A percentile compares a stretch with the other conserved stretches of the same genome.
phyloP scores from a whole-genome alignment of 2,113 vertebrate species.

The Aspiorhynchus laticeps region DNA sequence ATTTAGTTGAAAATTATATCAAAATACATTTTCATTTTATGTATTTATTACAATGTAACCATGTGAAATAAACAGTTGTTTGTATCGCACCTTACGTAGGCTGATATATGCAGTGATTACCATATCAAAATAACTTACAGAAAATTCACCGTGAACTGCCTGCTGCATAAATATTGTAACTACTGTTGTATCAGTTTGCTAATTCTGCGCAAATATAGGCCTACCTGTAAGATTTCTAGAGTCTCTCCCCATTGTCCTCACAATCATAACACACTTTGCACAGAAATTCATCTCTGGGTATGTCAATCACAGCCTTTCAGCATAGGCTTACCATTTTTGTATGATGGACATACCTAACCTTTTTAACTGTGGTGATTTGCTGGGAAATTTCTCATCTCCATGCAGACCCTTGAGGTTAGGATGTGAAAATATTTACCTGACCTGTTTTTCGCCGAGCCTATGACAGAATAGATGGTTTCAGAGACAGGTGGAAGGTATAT shows the following conservation, averaged over 20 bases:
- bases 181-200: too few species aligned
- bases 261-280: neutral
- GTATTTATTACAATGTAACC: too few species aligned
- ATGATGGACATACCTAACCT: neutral
- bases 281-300: neutral
- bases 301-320: neutral
- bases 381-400: constrained; percentile 42
- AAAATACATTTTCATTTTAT: too few species aligned
- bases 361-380: constrained; percentile 7
- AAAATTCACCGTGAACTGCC: too few species aligned
- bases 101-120: too few species aligned
- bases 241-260: neutral
- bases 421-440: constrained; percentile 44
- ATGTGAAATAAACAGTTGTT: too few species aligned
- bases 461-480: neutral
- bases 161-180: neutral
- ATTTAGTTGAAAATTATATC: too few species aligned
- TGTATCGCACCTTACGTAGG: too few species aligned
- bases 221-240: neutral
- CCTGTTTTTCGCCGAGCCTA: neutral
- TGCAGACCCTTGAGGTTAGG: constrained; percentile 32
- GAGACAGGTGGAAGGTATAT: neutral
- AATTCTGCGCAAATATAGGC: too few species aligned
- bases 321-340: neutral
- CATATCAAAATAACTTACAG: too few species aligned